Evolutionary conservation across 2,888 invertebrate species (phyloP), one percentile per base, ranked within the genome.

Genomic region (Melitaea athalia): DNA sequence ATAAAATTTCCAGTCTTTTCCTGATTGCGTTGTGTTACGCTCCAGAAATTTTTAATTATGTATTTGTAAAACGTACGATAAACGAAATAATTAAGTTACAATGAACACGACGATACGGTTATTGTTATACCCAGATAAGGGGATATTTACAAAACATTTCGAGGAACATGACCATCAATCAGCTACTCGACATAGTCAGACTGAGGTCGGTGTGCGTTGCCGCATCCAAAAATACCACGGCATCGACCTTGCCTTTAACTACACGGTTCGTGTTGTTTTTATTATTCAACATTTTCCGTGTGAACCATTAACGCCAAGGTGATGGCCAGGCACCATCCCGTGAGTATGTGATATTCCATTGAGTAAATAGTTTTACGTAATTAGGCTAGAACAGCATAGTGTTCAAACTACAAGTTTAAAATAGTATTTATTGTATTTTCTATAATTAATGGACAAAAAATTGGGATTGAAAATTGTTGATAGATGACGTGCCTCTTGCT

Each of bases 221-320:
- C 83, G 84, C 79, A 84, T 89, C 87, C 89, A 82, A 84, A 91
- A 91, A 91, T 91, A 91, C 84, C 84, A 76, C 89, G 86, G 83
- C 89, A 88, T 83, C 91, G 91, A 90, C 91, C 90, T 91, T 91
- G 91, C 81, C 81, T 87, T 79, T 78, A 82, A 83, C 82, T 89
- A 89, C 88, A 88, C 85, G 86, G 85, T 83, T 79, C 80, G 78
- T 79, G 78, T 84, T 89, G 87, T 88, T 88, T 89, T 89, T 87
- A 87, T 88, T 88, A 86, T 88, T 85, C 78, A 79, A 73, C 82
- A 84, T 88, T 89, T 87, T 84, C 81, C 79, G 79, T 76, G 74
- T 76, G 80, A 84, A 78, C 80, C 80, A 81, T 83, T 83, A 80
- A 78, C 79, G 80, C 76, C 85, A 89, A 90, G 90, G 91, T 90